Percentiles rank a stretch among this genome's conserved stretches.
Conservation (phyloP, 92 coral and sea anemone genomes). For the Heteractis magnifica region DNA sequence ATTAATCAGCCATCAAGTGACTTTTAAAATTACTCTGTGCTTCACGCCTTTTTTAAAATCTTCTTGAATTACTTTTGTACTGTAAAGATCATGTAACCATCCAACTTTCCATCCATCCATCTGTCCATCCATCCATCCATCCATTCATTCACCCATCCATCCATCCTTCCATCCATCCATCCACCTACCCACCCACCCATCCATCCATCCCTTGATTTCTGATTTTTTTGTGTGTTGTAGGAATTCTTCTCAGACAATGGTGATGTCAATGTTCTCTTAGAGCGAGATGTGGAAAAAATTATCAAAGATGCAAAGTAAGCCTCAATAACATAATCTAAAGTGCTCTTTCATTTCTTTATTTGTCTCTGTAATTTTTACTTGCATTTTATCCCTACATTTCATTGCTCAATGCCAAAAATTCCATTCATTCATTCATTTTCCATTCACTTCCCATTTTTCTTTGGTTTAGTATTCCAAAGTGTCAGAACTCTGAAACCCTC, state of each 20-base stretch:
- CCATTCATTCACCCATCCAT: too few species aligned
- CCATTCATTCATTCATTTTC: not conserved
- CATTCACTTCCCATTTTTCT: not conserved
- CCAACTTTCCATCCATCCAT: too few species aligned
- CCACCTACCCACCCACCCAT: too few species aligned
- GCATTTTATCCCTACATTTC: not conserved
- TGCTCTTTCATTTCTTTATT: not conserved
- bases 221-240: not conserved
- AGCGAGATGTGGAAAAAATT: conserved; percentile 17
- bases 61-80: too few species aligned
- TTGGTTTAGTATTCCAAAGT: conserved; percentile 21
- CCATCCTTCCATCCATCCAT: too few species aligned
- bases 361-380: not conserved
- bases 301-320: conserved; percentile 15
- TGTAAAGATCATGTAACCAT: too few species aligned
- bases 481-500: conserved; percentile 55
- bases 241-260: conserved; percentile 14
- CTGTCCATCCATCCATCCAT: too few species aligned
- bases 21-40: too few species aligned
- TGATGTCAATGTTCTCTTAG: conserved; percentile 22
- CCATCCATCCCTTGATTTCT: not conserved
- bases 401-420: not conserved
- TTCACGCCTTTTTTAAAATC: too few species aligned
- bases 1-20: not conserved
- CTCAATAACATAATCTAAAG: not conserved